These are phyloP conservation scores for Cephus pygmeus DNA, from an alignment of 2,888 invertebrate genomes.

Conservation along the genomic window DNA sequence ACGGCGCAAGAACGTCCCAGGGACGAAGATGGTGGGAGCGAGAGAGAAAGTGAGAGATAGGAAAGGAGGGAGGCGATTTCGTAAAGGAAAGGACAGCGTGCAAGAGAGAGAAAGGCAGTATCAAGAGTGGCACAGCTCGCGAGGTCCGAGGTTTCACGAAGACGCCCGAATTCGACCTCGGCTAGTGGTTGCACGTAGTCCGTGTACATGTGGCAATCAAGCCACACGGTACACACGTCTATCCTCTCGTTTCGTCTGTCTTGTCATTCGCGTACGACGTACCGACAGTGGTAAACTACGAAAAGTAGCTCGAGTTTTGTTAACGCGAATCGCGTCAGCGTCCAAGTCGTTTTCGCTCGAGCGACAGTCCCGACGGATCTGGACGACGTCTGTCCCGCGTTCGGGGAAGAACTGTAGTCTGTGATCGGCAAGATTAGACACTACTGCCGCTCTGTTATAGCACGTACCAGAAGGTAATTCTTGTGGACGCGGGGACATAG, in stretches of 20 bases:
- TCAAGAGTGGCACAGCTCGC: conserved; percentile 23
- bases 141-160: conserved; percentile 33
- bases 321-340: no score
- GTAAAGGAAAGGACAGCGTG: not conserved
- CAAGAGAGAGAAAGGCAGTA: not conserved
- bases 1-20: not conserved
- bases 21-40: not conserved
- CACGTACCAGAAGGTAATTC: no score
- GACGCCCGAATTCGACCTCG: conserved; percentile 40
- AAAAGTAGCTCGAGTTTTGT: no score
- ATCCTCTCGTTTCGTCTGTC: conserved; percentile 19
- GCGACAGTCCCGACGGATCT: no score
- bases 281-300: no score
- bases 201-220: conserved; percentile 62
- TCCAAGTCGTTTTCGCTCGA: no score
- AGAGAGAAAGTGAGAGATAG: conserved; percentile 12
- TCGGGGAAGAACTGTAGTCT: no score
- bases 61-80: conserved; percentile 5
- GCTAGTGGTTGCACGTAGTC: conserved; percentile 50
- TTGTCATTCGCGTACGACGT: no score
- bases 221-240: conserved; percentile 55
- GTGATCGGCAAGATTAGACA: no score
- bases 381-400: no score
- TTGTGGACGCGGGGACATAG: no score
- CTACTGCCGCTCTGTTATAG: no score